Evolutionary conservation across 1,140 invertebrate genomes (phyloP).

Genomic region (Aphidius ervi): DNA sequence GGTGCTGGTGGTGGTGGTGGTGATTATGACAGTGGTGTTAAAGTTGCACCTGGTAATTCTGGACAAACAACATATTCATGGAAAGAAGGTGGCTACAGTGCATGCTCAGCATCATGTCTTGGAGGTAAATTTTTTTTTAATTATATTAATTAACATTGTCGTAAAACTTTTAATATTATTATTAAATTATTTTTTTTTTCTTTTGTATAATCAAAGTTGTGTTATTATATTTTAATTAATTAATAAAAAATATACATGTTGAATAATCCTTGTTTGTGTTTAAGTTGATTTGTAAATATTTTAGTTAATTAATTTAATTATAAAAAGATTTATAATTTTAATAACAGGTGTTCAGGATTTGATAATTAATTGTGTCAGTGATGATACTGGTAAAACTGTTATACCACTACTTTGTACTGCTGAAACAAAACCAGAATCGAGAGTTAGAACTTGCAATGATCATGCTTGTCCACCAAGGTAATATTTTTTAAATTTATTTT

Average conservation of each 20-base stretch:
- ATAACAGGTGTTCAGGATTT: slow-evolving; percentile 71
- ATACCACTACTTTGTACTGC: slow-evolving; percentile 78
- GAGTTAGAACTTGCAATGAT: slow-evolving; percentile 90
- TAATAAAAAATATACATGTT: no score
- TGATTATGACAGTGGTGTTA: slow-evolving; percentile 53
- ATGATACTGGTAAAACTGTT: slow-evolving; percentile 78
- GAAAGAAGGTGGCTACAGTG: slow-evolving; percentile 80
- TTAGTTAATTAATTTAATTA: no score
- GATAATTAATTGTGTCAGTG: slow-evolving; percentile 86
- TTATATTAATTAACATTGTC: slow-evolving; percentile 1
- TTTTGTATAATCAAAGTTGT: no score
- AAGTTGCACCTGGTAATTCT: slow-evolving; percentile 54
- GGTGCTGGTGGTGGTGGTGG: slow-evolving; percentile 44
- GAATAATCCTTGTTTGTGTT: no score
- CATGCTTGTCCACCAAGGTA: slow-evolving; percentile 81
- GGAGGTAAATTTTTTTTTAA: slow-evolving; percentile 62
- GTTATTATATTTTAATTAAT: neutral
- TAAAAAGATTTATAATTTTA: neutral
- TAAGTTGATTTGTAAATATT: no score
- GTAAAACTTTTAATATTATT: neutral
- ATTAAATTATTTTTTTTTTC: no score
- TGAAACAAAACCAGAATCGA: slow-evolving; percentile 78
- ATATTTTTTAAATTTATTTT: slow-evolving; percentile 25
- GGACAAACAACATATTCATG: slow-evolving; percentile 71
- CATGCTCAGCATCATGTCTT: slow-evolving; percentile 90